phyloP scores from a whole-genome alignment of 2,797 vertebrate genomes.

The Corythornis leucogaster region DNA sequence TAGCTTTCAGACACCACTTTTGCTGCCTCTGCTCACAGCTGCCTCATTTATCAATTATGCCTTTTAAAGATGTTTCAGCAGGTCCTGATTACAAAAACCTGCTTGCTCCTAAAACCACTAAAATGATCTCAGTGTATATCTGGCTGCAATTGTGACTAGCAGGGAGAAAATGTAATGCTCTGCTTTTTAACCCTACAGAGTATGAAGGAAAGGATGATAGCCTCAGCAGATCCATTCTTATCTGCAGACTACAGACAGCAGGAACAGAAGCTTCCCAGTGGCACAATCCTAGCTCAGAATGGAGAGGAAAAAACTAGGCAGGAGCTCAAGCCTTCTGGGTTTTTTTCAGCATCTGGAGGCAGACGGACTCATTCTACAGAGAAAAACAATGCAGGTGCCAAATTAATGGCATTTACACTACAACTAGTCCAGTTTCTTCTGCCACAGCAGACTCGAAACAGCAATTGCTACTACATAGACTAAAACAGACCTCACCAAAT shows the following conservation, averaged over 20 bases:
- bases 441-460: not conserved
- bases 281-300: not conserved
- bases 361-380: not conserved
- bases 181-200: conserved; percentile 16
- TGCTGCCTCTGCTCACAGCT: conserved; percentile 15
- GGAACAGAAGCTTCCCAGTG: not conserved
- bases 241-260: not conserved
- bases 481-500: not conserved
- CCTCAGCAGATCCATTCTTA: not conserved
- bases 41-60: not conserved
- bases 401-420: not conserved
- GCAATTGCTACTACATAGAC: not conserved
- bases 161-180: not conserved
- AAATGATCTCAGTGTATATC: not conserved
- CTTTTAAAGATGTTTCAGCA: conserved; percentile 38
- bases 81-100: conserved; percentile 4
- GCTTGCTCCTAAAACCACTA: not conserved
- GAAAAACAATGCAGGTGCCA: not conserved
- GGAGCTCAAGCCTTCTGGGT: not conserved
- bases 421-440: not conserved
- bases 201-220: not conserved
- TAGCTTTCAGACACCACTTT: not conserved
- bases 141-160: not conserved
- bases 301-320: not conserved
- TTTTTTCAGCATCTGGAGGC: not conserved